Base-by-base conservation (phyloP, 2,113 vertebrate genomes). In the Colossoma macropomum region DNA sequence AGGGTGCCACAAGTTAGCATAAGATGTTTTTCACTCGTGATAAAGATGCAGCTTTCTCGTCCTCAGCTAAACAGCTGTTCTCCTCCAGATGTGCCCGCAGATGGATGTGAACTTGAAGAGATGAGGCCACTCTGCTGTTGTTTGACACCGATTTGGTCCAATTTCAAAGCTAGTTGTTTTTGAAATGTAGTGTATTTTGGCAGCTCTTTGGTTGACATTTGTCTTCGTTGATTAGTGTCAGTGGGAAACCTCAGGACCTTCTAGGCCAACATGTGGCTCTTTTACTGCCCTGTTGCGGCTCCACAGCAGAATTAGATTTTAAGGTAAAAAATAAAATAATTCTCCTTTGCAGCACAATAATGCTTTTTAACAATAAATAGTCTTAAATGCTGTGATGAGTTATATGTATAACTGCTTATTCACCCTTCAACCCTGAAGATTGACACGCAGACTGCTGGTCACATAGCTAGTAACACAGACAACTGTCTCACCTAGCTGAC, bases 151-250 rank as follows among this genome's bases (percentile, higher is more conserved):
- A 45, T 48, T 70, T 59, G 34, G 30, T 56, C n/a, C 23, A 25
- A 77, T 80, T 56, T 45, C 41, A 84, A 84, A 84, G 65, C 52
- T 56, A 60, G 50, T 66, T 62, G 23, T 80, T 68, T 75, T 71
- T 25, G 23, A n/a, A n/a, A 27, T 62, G 59, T 56, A 52, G 28
- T 75, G 8, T 19, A 28, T n/a, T 54, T 7, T 7, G 56, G 60
- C 23, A 0, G 54, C 5, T 15, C 23, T 48, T 80, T 56, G 2
- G n/a, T 38, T 54, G 65, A 69, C 34, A 38, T 50, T n/a, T 30
- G 17, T 23, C 7, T 15, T 48, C 0, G 9, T 52, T 34, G 41
- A 30, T 69, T 54, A 66, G 1, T 13, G 12, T 13, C 28, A 15
- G 38, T 66, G 32, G 23, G 25, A 76, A 15, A 45, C 34, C 34